Evolutionary conservation across 2,113 vertebrate species (phyloP).

Genomic region (Suricata suricatta): DNA sequence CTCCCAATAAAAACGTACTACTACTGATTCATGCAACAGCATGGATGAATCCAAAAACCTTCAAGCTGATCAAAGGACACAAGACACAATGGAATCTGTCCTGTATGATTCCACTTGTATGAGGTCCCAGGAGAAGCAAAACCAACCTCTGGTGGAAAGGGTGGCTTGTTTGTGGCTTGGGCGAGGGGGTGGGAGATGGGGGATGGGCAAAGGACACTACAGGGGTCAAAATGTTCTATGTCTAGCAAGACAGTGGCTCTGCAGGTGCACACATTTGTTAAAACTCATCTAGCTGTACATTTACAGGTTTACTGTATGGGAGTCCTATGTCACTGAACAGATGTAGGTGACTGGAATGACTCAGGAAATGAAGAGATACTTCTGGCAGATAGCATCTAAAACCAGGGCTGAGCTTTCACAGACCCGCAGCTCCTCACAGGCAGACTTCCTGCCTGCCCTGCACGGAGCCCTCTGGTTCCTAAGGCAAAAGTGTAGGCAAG

Average conservation of each 20-base stretch:
- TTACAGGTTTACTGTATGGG: accelerated
- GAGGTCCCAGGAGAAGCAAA: neutral
- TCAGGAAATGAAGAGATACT: neutral
- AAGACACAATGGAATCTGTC: too few species aligned
- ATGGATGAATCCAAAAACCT: accelerated
- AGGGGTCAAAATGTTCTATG: neutral
- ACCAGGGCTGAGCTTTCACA: neutral
- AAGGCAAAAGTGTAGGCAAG: accelerated
- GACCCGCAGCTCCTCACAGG: neutral
- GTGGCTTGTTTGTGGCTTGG: neutral
- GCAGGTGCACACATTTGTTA: neutral
- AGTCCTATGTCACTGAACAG: neutral
- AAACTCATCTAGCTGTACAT: too few species aligned
- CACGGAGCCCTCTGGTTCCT: accelerated
- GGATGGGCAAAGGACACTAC: accelerated
- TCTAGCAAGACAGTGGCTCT: accelerated
- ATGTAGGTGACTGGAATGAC: neutral
- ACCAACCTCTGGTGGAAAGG: accelerated
- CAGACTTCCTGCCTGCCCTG: accelerated
- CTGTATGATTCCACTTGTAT: accelerated
- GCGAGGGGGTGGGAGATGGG: accelerated
- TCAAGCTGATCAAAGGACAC: accelerated
- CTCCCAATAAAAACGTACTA: neutral
- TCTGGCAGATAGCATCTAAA: neutral
- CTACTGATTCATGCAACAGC: neutral